These are phyloP conservation scores for Camarhynchus parvulus DNA, from an alignment of 2,113 vertebrate genomes.

Conservation along the genomic window DNA sequence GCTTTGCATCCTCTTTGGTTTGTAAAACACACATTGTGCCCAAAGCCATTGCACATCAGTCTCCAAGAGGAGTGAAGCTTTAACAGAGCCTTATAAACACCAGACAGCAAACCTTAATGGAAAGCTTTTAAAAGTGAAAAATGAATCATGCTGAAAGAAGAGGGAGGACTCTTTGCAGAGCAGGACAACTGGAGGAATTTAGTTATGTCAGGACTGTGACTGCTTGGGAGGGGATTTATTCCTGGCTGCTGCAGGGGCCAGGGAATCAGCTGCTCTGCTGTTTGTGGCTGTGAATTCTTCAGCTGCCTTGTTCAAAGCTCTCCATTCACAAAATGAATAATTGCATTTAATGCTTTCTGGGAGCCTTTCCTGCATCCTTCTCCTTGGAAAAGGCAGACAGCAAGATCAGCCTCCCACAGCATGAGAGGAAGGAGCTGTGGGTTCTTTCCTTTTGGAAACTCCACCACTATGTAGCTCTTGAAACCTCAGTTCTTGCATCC, in stretches of 20 bases:
- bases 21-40: neutral
- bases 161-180: neutral
- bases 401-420: neutral
- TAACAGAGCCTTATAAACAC: neutral
- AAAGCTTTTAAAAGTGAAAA: neutral
- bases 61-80: neutral
- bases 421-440: neutral
- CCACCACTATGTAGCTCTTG: fast-evolving
- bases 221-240: neutral
- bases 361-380: neutral
- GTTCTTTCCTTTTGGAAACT: neutral
- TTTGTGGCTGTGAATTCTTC: neutral
- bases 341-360: neutral
- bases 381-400: neutral
- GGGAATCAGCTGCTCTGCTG: neutral
- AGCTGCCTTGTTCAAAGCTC: neutral
- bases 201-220: neutral
- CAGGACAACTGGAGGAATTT: neutral
- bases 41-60: neutral
- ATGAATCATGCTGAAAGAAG: neutral
- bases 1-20: neutral
- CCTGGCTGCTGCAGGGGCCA: neutral
- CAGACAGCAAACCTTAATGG: neutral
- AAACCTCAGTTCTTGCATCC: neutral
- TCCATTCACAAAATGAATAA: neutral